These are phyloP conservation scores for Pseudorhiza aurosa DNA, from an alignment of 30 jellyfish, hydroid and myxozoan species.

Conservation along the genomic window DNA sequence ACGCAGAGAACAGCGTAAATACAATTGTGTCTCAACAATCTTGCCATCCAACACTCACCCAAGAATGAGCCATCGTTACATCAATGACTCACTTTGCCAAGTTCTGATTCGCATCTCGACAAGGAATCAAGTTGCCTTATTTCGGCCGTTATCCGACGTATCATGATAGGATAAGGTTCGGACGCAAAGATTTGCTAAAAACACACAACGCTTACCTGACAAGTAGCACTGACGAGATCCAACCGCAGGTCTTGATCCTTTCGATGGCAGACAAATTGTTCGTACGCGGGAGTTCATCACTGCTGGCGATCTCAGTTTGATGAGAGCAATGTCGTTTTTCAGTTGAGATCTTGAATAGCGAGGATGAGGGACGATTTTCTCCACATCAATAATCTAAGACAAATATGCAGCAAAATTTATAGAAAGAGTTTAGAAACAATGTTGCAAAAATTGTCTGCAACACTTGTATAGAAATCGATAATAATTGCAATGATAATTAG, in stretches of 20 bases:
- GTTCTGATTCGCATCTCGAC: too few species aligned
- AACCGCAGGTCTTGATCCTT: conserved; percentile 48
- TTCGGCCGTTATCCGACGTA: too few species aligned
- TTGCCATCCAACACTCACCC: too few species aligned
- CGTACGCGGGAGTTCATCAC: conserved; percentile 43
- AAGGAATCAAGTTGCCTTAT: too few species aligned
- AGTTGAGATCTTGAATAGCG: conserved; percentile 24
- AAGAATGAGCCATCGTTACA: too few species aligned
- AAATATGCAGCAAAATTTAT: background rate
- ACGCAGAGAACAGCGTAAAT: too few species aligned
- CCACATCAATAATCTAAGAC: conserved; percentile 38
- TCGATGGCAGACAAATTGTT: conserved; percentile 63
- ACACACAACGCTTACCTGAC: conserved; percentile 64
- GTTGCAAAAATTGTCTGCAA: too few species aligned
- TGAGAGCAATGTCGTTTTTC: conserved; percentile 64
- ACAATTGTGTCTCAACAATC: too few species aligned
- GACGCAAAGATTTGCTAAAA: background rate
- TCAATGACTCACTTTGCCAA: too few species aligned
- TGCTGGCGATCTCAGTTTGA: conserved; percentile 60
- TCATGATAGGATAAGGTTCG: background rate
- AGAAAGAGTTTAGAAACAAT: too few species aligned
- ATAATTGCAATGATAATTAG: too few species aligned
- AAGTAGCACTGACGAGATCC: conserved; percentile 67
- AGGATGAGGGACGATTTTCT: conserved; percentile 61
- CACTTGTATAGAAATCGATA: too few species aligned